Evolutionary conservation across 2,113 vertebrate species (phyloP).

Genomic region (Dasyprocta punctata): DNA sequence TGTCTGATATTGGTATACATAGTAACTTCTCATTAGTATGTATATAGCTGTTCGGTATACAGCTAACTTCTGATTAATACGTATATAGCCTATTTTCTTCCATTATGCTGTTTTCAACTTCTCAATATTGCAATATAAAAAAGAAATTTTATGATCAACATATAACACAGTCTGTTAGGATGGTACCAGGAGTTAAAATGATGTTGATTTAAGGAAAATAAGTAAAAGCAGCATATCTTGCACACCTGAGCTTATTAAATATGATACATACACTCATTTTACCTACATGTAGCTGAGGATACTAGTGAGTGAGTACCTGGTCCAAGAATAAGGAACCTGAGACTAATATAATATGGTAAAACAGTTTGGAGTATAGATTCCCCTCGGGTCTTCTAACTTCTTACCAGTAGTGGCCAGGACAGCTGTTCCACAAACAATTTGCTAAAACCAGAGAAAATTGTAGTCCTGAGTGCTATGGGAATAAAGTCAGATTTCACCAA

Average conservation of each 20-base stretch:
- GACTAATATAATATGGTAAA: constrained; percentile 37
- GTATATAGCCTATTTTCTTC: not conserved
- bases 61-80: not conserved
- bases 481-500: not conserved
- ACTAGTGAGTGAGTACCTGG: not conserved
- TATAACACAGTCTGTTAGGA: not conserved
- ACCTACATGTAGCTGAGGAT: not conserved
- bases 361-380: constrained; percentile 20
- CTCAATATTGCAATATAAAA: not conserved
- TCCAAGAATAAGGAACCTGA: constrained; percentile 32
- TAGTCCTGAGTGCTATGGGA: not conserved
- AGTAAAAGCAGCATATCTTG: constrained; percentile 55
- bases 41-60: too few species aligned
- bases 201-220: constrained; percentile 51
- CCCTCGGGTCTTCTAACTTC: not conserved
- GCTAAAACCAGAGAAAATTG: not conserved
- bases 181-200: constrained; percentile 42
- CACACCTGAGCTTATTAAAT: constrained; percentile 70
- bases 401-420: not conserved
- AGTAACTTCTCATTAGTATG: not conserved
- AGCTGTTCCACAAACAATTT: not conserved
- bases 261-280: not conserved
- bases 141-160: not conserved
- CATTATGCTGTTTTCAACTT: not conserved
- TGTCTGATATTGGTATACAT: not conserved